phyloP scores from a whole-genome alignment of 2,113 vertebrate species.

The Zosterops hypoxanthus region DNA sequence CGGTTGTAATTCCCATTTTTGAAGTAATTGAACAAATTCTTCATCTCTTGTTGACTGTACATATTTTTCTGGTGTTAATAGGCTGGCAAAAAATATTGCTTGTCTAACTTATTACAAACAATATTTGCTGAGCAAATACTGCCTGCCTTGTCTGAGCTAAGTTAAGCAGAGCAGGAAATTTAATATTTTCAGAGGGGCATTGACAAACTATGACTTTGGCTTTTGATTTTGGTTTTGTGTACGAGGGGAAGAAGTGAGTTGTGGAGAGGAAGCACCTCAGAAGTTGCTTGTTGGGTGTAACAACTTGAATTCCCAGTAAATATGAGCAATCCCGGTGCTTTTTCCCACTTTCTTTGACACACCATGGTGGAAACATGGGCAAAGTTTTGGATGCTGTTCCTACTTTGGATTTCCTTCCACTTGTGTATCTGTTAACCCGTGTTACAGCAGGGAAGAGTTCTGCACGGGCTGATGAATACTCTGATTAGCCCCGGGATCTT shows the following conservation, averaged over 20 bases:
- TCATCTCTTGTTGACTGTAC: constrained; percentile 47
- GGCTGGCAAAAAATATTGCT: constrained; percentile 53
- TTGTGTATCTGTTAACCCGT: rapidly evolving
- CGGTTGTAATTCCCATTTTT: constrained; percentile 51
- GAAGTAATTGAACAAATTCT: constrained; percentile 44
- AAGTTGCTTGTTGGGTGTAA: neutral
- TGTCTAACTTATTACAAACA: constrained; percentile 53
- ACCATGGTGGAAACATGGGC: neutral
- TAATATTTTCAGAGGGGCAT: constrained; percentile 55
- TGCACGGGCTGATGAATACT: neutral
- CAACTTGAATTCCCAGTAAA: neutral
- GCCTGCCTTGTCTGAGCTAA: constrained; percentile 52
- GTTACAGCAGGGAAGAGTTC: neutral
- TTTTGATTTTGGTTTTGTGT: constrained; percentile 46
- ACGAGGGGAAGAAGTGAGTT: neutral
- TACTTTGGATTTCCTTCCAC: neutral
- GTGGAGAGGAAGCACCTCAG: neutral
- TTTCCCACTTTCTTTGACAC: neutral
- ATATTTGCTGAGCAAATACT: constrained; percentile 69
- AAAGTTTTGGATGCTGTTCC: constrained; percentile 1
- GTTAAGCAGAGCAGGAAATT: constrained; percentile 64
- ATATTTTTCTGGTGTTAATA: constrained; percentile 52
- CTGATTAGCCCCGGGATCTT: neutral
- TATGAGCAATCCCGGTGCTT: neutral
- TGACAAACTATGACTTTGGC: constrained; percentile 46